Base-by-base conservation (phyloP, 2,113 vertebrate genomes). In the Ictalurus punctatus region DNA sequence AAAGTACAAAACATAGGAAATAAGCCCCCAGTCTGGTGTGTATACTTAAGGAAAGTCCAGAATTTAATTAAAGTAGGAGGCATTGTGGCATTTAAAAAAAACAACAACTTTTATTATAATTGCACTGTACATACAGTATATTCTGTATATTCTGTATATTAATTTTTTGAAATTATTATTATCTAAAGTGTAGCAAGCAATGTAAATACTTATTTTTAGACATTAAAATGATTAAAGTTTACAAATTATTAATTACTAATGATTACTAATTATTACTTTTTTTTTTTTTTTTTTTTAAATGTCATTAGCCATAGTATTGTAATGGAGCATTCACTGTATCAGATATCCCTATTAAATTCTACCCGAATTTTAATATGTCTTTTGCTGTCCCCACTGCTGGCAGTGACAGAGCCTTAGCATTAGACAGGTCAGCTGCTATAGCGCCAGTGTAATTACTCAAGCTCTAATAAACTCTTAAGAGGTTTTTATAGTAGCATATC, bases 371-470 rank as follows among this genome's bases (percentile, higher is more conserved):
- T 80, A 63, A 59, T 58, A n/a, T 48, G 52, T 78, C 23, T 69
- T 30, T 19, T 54, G 59, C 14, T 10, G 30, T 54, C 44, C 30
- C 44, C 6, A 9, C 21, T 81, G 44, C 61, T 89, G 79, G 65
- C 84, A 86, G n/a, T 63, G 54, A 87, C 34, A 25, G 58, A 9
- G 67, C 30, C 0, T n/a, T n/a, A 54, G 78, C 21, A n/a, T 44
- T 37, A 81, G 58, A 84, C 79, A 86, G 67, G 84, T 71, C 79
- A 78, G 74, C 79, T n/a, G 25, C 59, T 69, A 61, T 48, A 71
- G 71, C 48, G 48, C 79, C 71, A 87, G 84, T 80, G 34, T 59
- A 86, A 58, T 86, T 88, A 76, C 87, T 23, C 67, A 90, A 88
- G 83, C 78, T 86, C 21, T 84, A 78, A 84, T 83, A 56, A 84